These are phyloP conservation scores for Xenentodon cancila DNA, from an alignment of 2,797 vertebrate species.

Conservation along the genomic window DNA sequence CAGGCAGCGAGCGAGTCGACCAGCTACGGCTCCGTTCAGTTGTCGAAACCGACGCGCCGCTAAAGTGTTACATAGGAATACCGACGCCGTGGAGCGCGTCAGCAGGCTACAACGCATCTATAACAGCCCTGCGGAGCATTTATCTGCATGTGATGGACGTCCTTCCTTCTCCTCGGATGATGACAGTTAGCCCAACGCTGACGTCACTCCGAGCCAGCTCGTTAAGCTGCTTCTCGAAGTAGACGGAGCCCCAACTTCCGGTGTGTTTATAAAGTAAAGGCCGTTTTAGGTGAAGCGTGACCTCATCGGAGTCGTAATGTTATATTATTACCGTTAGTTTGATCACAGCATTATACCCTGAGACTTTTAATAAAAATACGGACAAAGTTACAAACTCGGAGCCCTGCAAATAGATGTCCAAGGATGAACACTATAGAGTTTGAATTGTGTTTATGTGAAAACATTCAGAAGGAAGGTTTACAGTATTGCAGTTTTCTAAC, in stretches of 20 bases:
- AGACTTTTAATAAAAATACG: too few relatives aligned
- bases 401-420: too few relatives aligned
- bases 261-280: slow-evolving; percentile 41
- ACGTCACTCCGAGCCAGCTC: slow-evolving; percentile 45
- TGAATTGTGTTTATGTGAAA: too few relatives aligned
- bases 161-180: slow-evolving; percentile 52
- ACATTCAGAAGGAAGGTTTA: too few relatives aligned
- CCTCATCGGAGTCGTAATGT: too few relatives aligned
- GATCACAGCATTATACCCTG: too few relatives aligned
- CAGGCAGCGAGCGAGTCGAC: slow-evolving; percentile 12
- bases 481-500: too few relatives aligned
- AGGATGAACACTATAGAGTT: too few relatives aligned
- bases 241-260: slow-evolving; percentile 14
- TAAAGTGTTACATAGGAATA: slow-evolving; percentile 10
- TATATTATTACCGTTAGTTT: too few relatives aligned
- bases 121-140: slow-evolving; percentile 19
- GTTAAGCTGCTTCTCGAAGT: not conserved
- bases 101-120: slow-evolving; percentile 22
- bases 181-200: slow-evolving; percentile 55
- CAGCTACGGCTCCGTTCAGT: slow-evolving; percentile 14
- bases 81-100: not conserved
- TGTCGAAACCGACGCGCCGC: not conserved
- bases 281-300: not conserved
- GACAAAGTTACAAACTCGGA: too few relatives aligned
- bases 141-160: slow-evolving; percentile 74